Percentiles rank a stretch among this genome's conserved stretches.
Evolutionary conservation across 2,797 vertebrate genomes (phyloP).

Genomic region (Oryzias dopingdopingensis): DNA sequence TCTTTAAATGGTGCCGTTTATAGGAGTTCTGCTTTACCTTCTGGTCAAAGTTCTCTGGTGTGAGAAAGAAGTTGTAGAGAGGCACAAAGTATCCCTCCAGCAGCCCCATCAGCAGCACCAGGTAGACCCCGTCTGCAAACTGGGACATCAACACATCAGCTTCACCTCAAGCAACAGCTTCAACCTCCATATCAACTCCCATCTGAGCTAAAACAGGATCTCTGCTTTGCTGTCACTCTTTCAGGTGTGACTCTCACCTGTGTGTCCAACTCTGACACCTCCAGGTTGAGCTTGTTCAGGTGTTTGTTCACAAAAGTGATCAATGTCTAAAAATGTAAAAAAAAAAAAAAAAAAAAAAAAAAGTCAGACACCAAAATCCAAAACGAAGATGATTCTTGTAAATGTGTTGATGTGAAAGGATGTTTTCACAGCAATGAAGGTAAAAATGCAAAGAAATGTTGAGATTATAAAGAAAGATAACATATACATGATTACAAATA

Average conservation of each 20-base stretch:
- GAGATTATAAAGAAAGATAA: too few species aligned
- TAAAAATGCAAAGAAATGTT: too few species aligned
- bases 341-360: constrained; percentile 11
- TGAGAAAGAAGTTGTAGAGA: constrained; percentile 95
- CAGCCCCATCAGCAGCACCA: constrained; percentile 95
- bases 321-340: constrained; percentile 81
- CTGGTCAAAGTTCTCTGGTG: constrained; percentile 95
- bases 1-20: too few species aligned
- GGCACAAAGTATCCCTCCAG: constrained; percentile 95
- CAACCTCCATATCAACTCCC: too few species aligned
- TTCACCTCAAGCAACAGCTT: background rate
- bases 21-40: constrained; percentile 78
- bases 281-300: constrained; percentile 95
- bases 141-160: constrained; percentile 42
- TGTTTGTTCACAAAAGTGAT: constrained; percentile 99
- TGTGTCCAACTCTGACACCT: constrained; percentile 95
- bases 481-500: too few species aligned
- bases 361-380: background rate
- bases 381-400: background rate
- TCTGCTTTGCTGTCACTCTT: background rate
- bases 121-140: constrained; percentile 98
- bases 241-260: constrained; percentile 78
- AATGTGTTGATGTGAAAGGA: too few species aligned
- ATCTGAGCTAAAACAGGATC: too few species aligned
- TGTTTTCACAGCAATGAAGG: too few species aligned